A percentile compares a stretch with the other conserved stretches of the same genome.
These are phyloP conservation scores for Chloroceryle amazona DNA, from an alignment of 2,797 vertebrate genomes.

Conservation along the genomic window DNA sequence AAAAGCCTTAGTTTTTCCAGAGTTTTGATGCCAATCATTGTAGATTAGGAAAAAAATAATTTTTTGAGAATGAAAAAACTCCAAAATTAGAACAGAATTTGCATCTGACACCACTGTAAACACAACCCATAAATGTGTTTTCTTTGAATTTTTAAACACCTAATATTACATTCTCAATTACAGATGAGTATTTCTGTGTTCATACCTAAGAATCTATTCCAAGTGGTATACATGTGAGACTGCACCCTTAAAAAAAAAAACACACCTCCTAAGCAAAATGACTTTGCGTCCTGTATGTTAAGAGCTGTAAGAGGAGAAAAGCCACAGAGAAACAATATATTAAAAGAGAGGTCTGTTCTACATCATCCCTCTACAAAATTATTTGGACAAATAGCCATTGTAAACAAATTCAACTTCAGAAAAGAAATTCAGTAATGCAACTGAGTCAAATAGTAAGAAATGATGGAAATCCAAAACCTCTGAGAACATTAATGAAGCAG, in stretches of 20 bases:
- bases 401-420: background rate
- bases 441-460: background rate
- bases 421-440: background rate
- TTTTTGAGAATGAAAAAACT: background rate
- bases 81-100: background rate
- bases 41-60: background rate
- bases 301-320: background rate
- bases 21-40: background rate
- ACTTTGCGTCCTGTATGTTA: background rate
- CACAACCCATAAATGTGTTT: background rate
- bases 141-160: background rate
- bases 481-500: background rate
- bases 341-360: background rate
- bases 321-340: background rate
- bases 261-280: background rate
- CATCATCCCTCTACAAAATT: background rate
- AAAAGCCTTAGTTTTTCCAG: background rate
- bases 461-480: background rate
- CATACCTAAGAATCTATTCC: background rate
- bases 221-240: background rate
- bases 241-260: background rate
- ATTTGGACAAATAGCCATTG: background rate
- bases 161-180: background rate
- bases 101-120: background rate
- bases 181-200: background rate